These are phyloP conservation scores for Gephyroberyx darwinii DNA, from an alignment of 2,797 vertebrate species.

Conservation along the genomic window DNA sequence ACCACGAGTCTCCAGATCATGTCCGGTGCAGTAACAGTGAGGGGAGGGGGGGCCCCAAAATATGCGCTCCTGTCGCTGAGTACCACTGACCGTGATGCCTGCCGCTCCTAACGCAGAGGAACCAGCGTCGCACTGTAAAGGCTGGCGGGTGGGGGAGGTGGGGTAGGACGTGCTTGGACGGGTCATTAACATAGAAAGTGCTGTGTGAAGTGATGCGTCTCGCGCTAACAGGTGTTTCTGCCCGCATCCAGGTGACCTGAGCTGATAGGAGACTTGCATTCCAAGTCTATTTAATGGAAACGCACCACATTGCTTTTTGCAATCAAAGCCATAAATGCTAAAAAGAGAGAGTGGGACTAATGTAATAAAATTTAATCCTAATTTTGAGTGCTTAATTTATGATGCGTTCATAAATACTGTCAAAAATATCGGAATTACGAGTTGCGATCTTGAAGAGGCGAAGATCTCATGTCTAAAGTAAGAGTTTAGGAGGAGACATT, in stretches of 20 bases:
- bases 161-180: constrained; percentile 37
- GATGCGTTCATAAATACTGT: background rate
- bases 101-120: constrained; percentile 7
- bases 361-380: background rate
- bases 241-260: constrained; percentile 67
- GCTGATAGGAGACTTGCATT: constrained; percentile 27
- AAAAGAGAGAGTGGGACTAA: background rate
- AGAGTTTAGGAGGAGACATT: background rate
- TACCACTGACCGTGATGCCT: constrained; percentile 11
- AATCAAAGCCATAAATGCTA: no score
- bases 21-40: constrained; percentile 6
- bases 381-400: no score
- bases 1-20: constrained; percentile 67
- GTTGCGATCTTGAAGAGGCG: no score
- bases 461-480: no score
- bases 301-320: background rate
- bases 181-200: constrained; percentile 74
- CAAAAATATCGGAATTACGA: no score
- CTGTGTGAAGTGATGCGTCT: constrained; percentile 59
- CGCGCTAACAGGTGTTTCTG: constrained; percentile 57
- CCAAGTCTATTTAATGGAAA: constrained; percentile 6
- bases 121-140: constrained; percentile 13
- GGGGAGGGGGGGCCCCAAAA: background rate
- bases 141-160: constrained; percentile 47
- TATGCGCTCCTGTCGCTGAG: background rate